Conservation (phyloP, 2,113 vertebrate species). For the Ictalurus furcatus region DNA sequence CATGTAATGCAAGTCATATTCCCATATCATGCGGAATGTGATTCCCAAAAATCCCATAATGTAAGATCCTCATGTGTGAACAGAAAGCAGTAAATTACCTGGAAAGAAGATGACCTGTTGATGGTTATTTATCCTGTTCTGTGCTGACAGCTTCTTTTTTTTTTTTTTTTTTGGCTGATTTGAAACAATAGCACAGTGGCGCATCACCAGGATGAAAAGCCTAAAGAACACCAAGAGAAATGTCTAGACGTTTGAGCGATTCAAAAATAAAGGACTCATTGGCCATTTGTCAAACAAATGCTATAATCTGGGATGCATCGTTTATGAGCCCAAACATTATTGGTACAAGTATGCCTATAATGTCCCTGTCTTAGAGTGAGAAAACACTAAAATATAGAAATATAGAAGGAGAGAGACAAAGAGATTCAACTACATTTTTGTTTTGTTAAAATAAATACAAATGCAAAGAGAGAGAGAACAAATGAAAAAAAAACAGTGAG, state of each 20-base stretch:
- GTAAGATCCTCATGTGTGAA: background rate
- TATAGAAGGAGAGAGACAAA: background rate
- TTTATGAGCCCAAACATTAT: background rate
- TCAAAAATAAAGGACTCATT: background rate
- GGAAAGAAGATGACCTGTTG: background rate
- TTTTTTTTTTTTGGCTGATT: background rate
- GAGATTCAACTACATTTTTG: background rate
- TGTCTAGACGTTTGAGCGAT: background rate
- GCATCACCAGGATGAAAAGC: background rate
- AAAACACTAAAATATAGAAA: background rate
- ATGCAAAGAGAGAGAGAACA: background rate
- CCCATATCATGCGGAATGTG: background rate
- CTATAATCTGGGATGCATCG: background rate
- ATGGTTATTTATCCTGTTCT: background rate
- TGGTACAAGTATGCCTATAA: background rate
- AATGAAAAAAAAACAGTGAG: background rate
- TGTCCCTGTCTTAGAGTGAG: background rate
- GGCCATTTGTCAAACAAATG: slow-evolving; percentile 9
- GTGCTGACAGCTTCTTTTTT: background rate
- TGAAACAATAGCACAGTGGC: background rate
- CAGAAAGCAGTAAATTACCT: background rate
- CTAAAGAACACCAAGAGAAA: background rate
- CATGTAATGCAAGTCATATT: background rate
- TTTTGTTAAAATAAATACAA: background rate
- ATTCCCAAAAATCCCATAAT: background rate